phyloP scores from a whole-genome alignment of 2,113 vertebrate species.

The Hippotragus niger region DNA sequence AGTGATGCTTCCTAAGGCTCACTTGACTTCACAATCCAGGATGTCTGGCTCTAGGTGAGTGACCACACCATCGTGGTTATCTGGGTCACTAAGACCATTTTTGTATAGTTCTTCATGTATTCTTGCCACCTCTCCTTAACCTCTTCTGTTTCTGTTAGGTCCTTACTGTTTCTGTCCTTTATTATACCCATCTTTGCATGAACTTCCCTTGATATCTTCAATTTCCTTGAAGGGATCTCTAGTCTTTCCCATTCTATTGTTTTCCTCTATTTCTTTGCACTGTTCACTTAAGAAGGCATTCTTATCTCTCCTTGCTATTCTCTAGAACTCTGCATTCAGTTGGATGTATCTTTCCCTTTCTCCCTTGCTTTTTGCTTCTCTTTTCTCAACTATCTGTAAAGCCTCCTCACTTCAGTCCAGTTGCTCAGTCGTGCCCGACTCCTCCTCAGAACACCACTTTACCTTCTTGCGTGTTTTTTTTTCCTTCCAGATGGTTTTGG shows the following conservation, averaged over 20 bases:
- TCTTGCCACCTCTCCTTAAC: neutral
- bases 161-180: neutral
- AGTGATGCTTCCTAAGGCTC: too few species aligned
- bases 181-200: neutral
- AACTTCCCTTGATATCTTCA: neutral
- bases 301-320: neutral
- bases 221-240: neutral
- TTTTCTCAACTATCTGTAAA: neutral
- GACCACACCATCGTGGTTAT: neutral
- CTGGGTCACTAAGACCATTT: neutral
- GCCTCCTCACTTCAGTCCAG: neutral
- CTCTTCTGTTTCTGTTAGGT: neutral
- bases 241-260: neutral
- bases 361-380: neutral
- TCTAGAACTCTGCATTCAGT: neutral
- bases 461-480: neutral
- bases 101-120: neutral
- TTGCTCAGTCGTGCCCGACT: fast-evolving
- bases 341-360: neutral
- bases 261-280: neutral
- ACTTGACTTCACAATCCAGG: neutral
- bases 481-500: neutral
- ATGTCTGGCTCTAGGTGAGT: neutral
- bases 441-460: neutral
- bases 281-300: neutral